phyloP scores from a whole-genome alignment of 1,140 invertebrate species.

The Eufriesea mexicana region DNA sequence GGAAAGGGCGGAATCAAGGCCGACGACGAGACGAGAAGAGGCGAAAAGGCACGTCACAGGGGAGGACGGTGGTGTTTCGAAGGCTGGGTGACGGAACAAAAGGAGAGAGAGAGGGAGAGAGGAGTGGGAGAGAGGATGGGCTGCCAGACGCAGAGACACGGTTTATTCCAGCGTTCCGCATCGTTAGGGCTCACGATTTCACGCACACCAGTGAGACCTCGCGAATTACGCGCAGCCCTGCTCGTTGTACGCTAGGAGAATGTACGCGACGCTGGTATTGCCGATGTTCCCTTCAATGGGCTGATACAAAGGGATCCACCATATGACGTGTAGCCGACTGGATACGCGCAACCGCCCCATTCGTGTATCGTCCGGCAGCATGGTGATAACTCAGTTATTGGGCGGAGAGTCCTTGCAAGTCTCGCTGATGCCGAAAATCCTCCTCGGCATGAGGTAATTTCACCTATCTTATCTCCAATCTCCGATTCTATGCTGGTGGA shows the following conservation, averaged over 20 bases:
- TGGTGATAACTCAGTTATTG: conserved; percentile 73
- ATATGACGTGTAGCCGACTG: conserved; percentile 55
- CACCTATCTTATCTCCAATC: too few relatives aligned
- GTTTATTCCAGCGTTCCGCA: conserved; percentile 52
- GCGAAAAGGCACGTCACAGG: not conserved
- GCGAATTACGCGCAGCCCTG: conserved; percentile 25
- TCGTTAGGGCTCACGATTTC: conserved; percentile 55
- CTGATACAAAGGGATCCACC: conserved; percentile 51
- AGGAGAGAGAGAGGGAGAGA: not conserved
- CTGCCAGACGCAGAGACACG: conserved; percentile 48
- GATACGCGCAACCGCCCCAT: conserved; percentile 65
- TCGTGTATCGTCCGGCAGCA: conserved; percentile 71
- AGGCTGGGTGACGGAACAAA: not conserved
- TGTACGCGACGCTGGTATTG: conserved; percentile 41
- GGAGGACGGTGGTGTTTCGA: not conserved
- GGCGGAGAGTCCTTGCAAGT: conserved; percentile 5
- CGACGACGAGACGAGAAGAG: not conserved
- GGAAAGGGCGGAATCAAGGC: not conserved
- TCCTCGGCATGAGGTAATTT: too few relatives aligned
- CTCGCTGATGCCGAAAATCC: conserved; percentile 30
- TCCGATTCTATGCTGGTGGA: too few relatives aligned
- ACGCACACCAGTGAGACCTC: conserved; percentile 27
- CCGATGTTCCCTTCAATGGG: conserved; percentile 44
- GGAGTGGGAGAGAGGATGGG: conserved; percentile 12
- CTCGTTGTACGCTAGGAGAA: conserved; percentile 38